Conservation (phyloP, 2,113 vertebrate species). For the Pseudorasbora parva region DNA sequence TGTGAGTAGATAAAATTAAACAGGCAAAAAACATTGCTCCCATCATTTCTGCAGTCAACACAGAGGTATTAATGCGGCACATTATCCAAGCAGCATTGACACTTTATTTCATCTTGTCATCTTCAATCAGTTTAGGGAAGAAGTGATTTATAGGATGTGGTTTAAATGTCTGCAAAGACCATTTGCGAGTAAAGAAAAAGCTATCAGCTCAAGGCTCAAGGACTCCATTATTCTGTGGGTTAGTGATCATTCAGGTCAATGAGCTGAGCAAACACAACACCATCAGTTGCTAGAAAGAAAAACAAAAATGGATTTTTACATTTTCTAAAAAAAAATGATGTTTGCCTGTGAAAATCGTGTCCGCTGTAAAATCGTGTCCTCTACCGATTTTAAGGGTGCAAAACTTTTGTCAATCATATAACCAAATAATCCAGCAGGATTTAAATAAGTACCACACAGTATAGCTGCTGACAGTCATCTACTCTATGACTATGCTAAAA, state of each 20-base stretch:
- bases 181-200: neutral
- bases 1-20: neutral
- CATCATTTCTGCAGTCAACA: neutral
- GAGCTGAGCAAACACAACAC: conserved; percentile 13
- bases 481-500: neutral
- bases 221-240: neutral
- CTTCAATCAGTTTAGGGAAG: conserved; percentile 8
- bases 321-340: neutral
- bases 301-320: conserved; percentile 6
- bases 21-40: neutral
- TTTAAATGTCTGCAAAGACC: neutral
- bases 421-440: neutral
- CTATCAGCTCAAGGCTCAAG: conserved; percentile 11
- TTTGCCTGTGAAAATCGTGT: neutral
- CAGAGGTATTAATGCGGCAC: neutral
- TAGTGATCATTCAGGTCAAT: conserved; percentile 20
- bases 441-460: neutral
- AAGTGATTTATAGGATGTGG: neutral
- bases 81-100: neutral
- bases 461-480: neutral
- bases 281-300: neutral
- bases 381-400: neutral
- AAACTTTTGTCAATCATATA: neutral
- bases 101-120: conserved; percentile 9
- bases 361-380: neutral